phyloP scores from a whole-genome alignment of 2,888 invertebrate genomes.

The Margaritifera margaritifera region DNA sequence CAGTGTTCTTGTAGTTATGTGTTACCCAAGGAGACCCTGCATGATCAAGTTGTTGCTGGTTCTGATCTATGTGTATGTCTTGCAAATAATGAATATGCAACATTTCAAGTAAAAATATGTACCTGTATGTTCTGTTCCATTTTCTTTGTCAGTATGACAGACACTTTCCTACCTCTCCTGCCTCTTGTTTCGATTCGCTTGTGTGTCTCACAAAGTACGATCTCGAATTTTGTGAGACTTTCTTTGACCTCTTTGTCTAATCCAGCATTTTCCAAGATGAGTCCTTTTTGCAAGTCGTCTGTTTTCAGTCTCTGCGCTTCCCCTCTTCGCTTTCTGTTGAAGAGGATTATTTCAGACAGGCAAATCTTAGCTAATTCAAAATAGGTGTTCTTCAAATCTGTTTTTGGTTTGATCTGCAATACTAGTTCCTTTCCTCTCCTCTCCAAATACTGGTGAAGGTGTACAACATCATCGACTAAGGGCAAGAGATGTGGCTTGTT shows the following conservation, averaged over 20 bases:
- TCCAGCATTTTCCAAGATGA: conserved; percentile 3
- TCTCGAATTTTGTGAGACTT: conserved; percentile 18
- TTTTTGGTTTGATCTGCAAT: not conserved
- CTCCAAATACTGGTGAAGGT: not conserved
- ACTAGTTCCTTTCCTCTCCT: not conserved
- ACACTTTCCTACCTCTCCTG: conserved; percentile 23
- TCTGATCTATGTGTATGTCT: too few species aligned
- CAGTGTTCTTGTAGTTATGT: too few species aligned
- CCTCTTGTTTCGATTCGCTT: conserved; percentile 17
- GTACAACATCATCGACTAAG: conserved; percentile 12
- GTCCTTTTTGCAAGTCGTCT: conserved; percentile 5
- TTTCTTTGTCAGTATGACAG: conserved; percentile 15
- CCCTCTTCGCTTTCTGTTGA: conserved; percentile 78
- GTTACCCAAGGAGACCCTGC: too few species aligned
- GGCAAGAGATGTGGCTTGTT: conserved; percentile 12
- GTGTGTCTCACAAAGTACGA: conserved; percentile 11
- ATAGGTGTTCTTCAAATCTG: not conserved
- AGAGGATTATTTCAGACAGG: conserved; percentile 27
- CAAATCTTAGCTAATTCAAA: conserved; percentile 10
- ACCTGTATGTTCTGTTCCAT: conserved; percentile 17
- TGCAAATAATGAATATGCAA: too few species aligned
- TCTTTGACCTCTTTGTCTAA: conserved; percentile 16
- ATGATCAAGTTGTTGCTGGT: too few species aligned
- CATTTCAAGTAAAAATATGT: too few species aligned
- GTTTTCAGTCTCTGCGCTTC: conserved; percentile 22